Percentiles rank a stretch among this genome's conserved stretches.
phyloP scores from a whole-genome alignment of 2,888 invertebrate species.

The Podotricha telesiphe region DNA sequence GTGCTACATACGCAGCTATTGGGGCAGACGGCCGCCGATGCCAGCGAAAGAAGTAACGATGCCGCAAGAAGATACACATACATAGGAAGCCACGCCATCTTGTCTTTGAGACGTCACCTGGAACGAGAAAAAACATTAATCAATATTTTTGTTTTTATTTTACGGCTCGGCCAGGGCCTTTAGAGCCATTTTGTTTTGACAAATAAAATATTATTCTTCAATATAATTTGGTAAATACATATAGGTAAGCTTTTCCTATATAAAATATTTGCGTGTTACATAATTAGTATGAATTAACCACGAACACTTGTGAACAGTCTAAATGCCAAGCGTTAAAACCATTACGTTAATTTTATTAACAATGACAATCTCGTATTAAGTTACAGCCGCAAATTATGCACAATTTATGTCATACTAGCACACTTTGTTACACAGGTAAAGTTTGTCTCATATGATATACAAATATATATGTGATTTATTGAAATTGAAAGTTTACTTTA shows the following conservation, averaged over 20 bases:
- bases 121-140: slow-evolving; percentile 54
- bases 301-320: neutral
- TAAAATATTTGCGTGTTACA: too few relatives aligned
- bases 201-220: neutral
- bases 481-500: too few relatives aligned
- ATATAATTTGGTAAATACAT: too few relatives aligned
- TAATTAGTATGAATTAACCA: neutral
- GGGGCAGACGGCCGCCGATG: slow-evolving; percentile 75
- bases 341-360: slow-evolving; percentile 48
- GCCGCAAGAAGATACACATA: slow-evolving; percentile 62
- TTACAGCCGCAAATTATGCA: slow-evolving; percentile 56
- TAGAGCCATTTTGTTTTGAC: neutral
- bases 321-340: neutral
- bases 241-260: too few relatives aligned
- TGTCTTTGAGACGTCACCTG: slow-evolving; percentile 68
- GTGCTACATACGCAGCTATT: slow-evolving; percentile 82
- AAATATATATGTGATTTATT: too few relatives aligned
- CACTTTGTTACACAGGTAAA: neutral
- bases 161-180: too few relatives aligned
- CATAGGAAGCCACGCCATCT: slow-evolving; percentile 65
- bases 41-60: slow-evolving; percentile 61
- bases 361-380: slow-evolving; percentile 51
- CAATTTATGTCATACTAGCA: slow-evolving; percentile 9
- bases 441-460: too few relatives aligned
- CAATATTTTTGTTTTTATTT: slow-evolving; percentile 19